These are phyloP conservation scores for Ctenodactylus gundi DNA, from an alignment of 2,113 vertebrate species.

Conservation along the genomic window DNA sequence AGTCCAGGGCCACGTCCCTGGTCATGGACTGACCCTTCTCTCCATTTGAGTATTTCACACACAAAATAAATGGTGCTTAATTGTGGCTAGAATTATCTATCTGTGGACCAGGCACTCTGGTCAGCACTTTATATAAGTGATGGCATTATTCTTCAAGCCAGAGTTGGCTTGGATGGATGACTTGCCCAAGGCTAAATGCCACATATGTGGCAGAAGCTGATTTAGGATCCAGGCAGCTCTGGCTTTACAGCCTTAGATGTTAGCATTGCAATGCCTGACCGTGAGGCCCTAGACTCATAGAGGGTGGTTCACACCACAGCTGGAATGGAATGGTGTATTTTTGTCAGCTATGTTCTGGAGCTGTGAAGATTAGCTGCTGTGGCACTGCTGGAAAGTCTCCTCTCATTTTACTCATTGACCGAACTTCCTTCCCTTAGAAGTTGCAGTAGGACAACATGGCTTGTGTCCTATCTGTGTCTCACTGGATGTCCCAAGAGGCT, in stretches of 20 bases:
- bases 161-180: slow-evolving; percentile 43
- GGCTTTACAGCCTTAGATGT: background rate
- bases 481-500: background rate
- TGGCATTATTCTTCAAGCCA: background rate
- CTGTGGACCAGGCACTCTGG: background rate
- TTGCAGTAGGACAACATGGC: background rate
- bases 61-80: slow-evolving; percentile 40
- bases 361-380: background rate
- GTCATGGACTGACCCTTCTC: background rate
- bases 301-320: background rate
- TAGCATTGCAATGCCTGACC: background rate
- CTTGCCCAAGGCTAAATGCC: slow-evolving; percentile 48
- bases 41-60: background rate
- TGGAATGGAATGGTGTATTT: fast-evolving
- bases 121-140: slow-evolving; percentile 52
- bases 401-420: background rate
- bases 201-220: background rate
- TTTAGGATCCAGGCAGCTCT: slow-evolving; percentile 1
- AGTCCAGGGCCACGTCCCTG: background rate
- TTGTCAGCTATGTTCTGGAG: background rate
- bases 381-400: background rate
- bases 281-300: background rate
- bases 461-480: background rate
- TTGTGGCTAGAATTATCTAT: slow-evolving; percentile 38
- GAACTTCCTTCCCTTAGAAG: background rate